Evolutionary conservation across 2,797 vertebrate genomes (phyloP), one percentile per base, ranked within the genome.

Genomic region (Lophotriccus pileatus): DNA sequence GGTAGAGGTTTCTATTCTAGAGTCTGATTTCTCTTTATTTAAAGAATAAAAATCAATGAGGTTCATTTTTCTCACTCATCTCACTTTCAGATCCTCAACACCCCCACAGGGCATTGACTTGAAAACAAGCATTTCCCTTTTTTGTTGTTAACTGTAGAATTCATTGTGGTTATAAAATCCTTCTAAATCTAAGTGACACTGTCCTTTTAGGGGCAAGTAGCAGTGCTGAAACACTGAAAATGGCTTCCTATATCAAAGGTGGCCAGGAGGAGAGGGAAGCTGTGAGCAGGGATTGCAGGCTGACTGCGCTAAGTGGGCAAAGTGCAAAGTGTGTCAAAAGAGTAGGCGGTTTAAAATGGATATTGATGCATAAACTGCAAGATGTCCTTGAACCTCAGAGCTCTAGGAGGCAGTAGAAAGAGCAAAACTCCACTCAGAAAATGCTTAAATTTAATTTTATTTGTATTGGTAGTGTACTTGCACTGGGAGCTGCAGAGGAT

Each of bases 401-500:
- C 25, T 87, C 7, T 5, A 55, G 41, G 64, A 89, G 21, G 41
- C 30, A 55, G n/a, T 23, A n/a, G 46, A 50, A 96, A 76, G 55
- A 58, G 28, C 7, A 80, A 89, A 90, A 46, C 9, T 1, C 15
- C 2, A 0, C 14, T 70, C 47, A 84, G 52, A 83, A 68, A 63
- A 58, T 12, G 7, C 18, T 44, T 63, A 44, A n/a, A 18, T 82
- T 77, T 52, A 10, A 34, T 89, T 87, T 60, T 78, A 32, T 49
- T 86, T 49, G 5, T 44, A 24, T 16, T 67, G 32, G 8, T 50
- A 5, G 8, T 62, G 19, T 62, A 32, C 15, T 58, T 82, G 44
- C 0, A 0, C 34, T 22, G 58, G 41, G 74, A 82, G 12, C 14
- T 75, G n/a, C n/a, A 73, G 52, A 72, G 19, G 16, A 27, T 28